Percentiles rank a stretch among this genome's conserved stretches.
These are phyloP conservation scores for Diplolepis rosae DNA, from an alignment of 2,888 invertebrate species.

Conservation along the genomic window DNA sequence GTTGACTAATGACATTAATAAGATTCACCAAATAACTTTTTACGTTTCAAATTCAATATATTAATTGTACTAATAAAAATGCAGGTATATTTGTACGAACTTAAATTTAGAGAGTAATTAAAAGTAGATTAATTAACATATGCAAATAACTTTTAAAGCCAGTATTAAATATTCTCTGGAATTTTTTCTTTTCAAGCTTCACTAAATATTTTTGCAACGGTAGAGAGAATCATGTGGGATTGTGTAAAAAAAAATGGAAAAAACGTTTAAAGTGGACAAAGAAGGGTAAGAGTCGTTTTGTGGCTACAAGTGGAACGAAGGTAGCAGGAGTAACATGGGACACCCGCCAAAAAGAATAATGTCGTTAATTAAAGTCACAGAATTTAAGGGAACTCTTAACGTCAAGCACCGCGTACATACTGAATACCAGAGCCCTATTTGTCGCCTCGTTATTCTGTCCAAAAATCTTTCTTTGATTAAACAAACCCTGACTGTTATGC, in stretches of 20 bases:
- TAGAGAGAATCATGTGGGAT: background rate
- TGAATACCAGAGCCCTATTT: slow-evolving; percentile 23
- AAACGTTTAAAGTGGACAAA: background rate
- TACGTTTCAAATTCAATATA: too few species aligned
- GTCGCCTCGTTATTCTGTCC: slow-evolving; percentile 24
- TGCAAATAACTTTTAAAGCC: too few species aligned
- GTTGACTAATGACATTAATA: too few species aligned
- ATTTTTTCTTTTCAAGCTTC: background rate
- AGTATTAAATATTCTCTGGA: background rate
- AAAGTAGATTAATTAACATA: too few species aligned
- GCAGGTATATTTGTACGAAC: too few species aligned
- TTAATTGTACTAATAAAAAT: too few species aligned
- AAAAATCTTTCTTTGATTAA: slow-evolving; percentile 16
- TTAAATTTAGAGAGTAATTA: too few species aligned
- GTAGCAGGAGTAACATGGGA: background rate
- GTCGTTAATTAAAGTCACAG: slow-evolving; percentile 29
- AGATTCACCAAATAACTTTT: too few species aligned
- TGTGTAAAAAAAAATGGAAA: background rate
- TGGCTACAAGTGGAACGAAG: background rate
- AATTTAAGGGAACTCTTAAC: slow-evolving; percentile 19
- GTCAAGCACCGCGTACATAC: slow-evolving; percentile 18
- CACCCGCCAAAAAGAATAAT: slow-evolving; percentile 22
- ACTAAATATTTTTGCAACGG: background rate
- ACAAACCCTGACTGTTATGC: background rate
- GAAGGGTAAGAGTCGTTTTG: slow-evolving; percentile 19